Evolutionary conservation across 2,113 vertebrate species (phyloP).

Genomic region (Rousettus leschenaultii): DNA sequence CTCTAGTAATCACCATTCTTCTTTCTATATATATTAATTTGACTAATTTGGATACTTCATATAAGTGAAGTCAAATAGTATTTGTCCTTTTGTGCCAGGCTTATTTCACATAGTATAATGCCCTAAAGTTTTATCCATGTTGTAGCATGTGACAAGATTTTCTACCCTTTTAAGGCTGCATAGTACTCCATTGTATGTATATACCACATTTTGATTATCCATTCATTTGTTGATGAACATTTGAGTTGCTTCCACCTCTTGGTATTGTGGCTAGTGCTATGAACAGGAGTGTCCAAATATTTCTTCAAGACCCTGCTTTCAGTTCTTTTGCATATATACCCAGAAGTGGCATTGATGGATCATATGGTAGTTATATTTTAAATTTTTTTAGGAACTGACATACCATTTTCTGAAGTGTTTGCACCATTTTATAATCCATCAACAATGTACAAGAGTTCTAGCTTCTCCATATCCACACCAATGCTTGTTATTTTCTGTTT

Average conservation of each 20-base stretch:
- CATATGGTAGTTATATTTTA: not conserved
- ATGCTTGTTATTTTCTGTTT: not conserved
- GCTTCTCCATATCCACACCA: not conserved
- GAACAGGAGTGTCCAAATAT: not conserved
- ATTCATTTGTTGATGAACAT: not conserved
- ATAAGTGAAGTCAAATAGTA: not conserved
- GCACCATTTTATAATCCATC: not conserved
- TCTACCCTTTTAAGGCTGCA: not conserved
- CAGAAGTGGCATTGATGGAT: not conserved
- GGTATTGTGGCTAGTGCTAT: not conserved
- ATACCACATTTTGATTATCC: not conserved
- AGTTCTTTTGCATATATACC: not conserved
- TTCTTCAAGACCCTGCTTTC: not conserved
- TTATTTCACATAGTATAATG: not conserved
- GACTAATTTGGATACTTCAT: not conserved
- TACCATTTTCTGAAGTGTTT: not conserved
- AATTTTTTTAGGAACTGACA: not conserved
- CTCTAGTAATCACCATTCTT: not conserved
- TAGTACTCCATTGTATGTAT: not conserved
- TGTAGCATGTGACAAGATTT: not conserved
- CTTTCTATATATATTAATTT: not conserved
- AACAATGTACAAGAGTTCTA: not conserved
- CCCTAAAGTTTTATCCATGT: not conserved
- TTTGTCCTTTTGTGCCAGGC: not conserved
- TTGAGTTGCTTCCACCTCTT: not conserved